These are phyloP conservation scores for Agrypnia vestita DNA, from an alignment of 1,140 invertebrate genomes.

Conservation along the genomic window DNA sequence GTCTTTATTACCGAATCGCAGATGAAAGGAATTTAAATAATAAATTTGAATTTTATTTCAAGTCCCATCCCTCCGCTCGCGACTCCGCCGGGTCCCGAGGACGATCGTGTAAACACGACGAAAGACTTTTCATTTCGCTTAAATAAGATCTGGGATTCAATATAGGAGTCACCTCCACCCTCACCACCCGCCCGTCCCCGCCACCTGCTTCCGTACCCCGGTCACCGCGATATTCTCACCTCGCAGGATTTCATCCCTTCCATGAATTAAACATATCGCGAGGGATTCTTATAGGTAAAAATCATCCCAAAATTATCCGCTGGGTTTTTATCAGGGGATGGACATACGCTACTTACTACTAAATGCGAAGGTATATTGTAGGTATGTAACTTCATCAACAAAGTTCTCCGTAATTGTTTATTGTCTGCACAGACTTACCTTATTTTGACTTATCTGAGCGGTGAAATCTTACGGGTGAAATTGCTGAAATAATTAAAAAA, in stretches of 20 bases:
- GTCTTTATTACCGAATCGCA: slow-evolving; percentile 33
- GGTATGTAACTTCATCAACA: too few relatives aligned
- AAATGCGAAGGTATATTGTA: too few relatives aligned
- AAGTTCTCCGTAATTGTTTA: too few relatives aligned
- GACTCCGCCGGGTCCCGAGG: slow-evolving; percentile 5
- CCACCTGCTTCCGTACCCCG: not conserved
- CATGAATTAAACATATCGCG: slow-evolving; percentile 60
- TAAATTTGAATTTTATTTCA: slow-evolving; percentile 46
- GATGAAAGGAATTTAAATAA: slow-evolving; percentile 43
- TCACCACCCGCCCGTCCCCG: not conserved
- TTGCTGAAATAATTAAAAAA: too few relatives aligned
- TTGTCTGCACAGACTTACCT: too few relatives aligned
- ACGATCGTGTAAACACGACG: slow-evolving; percentile 58
- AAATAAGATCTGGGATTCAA: slow-evolving; percentile 59
- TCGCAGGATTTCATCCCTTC: slow-evolving; percentile 34
- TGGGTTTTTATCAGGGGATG: slow-evolving; percentile 27
- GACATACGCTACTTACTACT: not conserved
- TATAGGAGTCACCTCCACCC: slow-evolving; percentile 32
- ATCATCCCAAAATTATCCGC: not conserved
- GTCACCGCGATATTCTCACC: slow-evolving; percentile 32
- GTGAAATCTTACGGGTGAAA: too few relatives aligned
- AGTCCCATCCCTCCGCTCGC: not conserved
- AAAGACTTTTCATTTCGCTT: slow-evolving; percentile 59
- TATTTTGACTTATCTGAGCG: too few relatives aligned
- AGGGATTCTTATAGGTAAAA: slow-evolving; percentile 47